These are phyloP conservation scores for Enteromius treurensis DNA, from an alignment of 2,797 vertebrate species.

Conservation along the genomic window DNA sequence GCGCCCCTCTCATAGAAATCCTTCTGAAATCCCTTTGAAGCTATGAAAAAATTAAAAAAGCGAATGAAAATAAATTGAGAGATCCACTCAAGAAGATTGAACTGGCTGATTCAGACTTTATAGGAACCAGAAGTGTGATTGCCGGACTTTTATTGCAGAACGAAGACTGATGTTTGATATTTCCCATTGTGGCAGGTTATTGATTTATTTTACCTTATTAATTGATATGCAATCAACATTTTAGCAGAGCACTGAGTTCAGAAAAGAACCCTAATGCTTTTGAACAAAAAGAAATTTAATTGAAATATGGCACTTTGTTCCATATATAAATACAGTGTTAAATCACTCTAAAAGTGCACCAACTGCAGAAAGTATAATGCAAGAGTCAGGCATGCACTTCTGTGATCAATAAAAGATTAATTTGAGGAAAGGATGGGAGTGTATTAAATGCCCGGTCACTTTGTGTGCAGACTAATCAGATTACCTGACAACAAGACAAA, in stretches of 20 bases:
- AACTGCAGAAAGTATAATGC: slow-evolving; percentile 43
- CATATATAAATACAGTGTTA: slow-evolving; percentile 16
- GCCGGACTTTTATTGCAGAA: slow-evolving; percentile 12
- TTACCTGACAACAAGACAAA: slow-evolving; percentile 71
- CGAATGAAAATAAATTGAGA: slow-evolving; percentile 65
- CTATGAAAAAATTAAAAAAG: slow-evolving; percentile 61
- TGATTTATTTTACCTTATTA: slow-evolving; percentile 19
- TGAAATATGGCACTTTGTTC: slow-evolving; percentile 23
- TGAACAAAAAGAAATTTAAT: slow-evolving; percentile 6
- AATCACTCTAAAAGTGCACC: slow-evolving; percentile 24
- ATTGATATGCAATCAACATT: slow-evolving; percentile 31
- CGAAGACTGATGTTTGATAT: slow-evolving; percentile 16
- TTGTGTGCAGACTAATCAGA: slow-evolving; percentile 47
- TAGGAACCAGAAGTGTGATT: slow-evolving; percentile 2
- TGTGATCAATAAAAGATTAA: slow-evolving; percentile 67
- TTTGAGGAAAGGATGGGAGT: slow-evolving; percentile 48
- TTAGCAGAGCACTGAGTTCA: neutral
- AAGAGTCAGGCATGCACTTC: slow-evolving; percentile 28
- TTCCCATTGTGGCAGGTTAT: neutral
- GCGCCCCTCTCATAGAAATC: slow-evolving; percentile 49
- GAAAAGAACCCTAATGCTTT: neutral
- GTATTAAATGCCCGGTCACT: slow-evolving; percentile 21
- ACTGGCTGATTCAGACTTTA: slow-evolving; percentile 38
- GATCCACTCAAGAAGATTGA: slow-evolving; percentile 60
- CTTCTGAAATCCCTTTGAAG: slow-evolving; percentile 62